Evolutionary conservation across 2,113 vertebrate genomes (phyloP), one percentile per base, ranked within the genome.

Genomic region (Syrmaticus mikado): DNA sequence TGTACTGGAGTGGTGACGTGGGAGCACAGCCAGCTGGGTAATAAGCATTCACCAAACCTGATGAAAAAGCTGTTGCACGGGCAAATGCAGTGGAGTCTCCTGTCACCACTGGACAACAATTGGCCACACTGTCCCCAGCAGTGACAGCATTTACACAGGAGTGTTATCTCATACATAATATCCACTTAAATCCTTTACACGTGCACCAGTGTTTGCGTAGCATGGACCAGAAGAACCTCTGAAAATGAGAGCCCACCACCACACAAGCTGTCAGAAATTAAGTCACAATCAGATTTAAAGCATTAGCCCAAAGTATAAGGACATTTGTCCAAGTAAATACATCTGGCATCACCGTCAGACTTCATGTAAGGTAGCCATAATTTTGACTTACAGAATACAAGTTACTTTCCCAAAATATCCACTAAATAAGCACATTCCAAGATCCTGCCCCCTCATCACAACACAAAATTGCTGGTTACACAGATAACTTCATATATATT

Each of bases 401-500:
- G 41, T 3, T 68, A 25, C 64, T 89, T 76, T n/a, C 73, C 66
- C 67, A 34, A 76, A 76, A 92, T 27, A 73, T 18, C 72, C 48
- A 27, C 13, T 32, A 89, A 72, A n/a, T 61, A 94, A 65, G 61
- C 43, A 30, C 11, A 62, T 82, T 25, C 13, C 34, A 61, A 41
- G 76, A 76, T 82, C 57, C 82, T 79, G 28, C 22, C 40, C n/a
- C 43, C 30, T 94, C 60, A 55, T 80, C 79, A 41, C 21, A 87
- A 62, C 10, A 77, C 7, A 80, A 50, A 65, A 48, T 52, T 48
- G 16, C 41, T 82, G 38, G 14, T 76, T 66, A 46, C 25, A 48
- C 12, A 70, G 50, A 48, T n/a, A 70, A 0, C 0, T 67, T 58
- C 58, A 62, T 27, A 67, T 45, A 58, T 1, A 2, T 3, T 15